Base-by-base conservation (phyloP, 1,140 invertebrate genomes). In the Drosophila tropicalis region DNA sequence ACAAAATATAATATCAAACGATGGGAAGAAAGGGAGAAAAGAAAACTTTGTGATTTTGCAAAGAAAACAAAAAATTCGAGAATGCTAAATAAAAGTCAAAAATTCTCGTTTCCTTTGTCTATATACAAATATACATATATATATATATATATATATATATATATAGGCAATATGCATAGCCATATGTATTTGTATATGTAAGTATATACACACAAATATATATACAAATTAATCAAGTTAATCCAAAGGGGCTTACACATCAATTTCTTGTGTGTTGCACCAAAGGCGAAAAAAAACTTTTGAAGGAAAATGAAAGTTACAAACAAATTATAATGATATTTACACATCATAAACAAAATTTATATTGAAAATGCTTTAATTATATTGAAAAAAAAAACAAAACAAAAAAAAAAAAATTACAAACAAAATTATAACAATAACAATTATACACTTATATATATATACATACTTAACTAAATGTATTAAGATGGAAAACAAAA, bases 271-370 rank as follows among this genome's bases (percentile, higher is more conserved):
- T 77, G 73, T 77, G 84, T 29, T 6, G 79, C 83, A 87, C 83
- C 69, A 70, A 69, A 72, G 64, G 57, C 60, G 62, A 74, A 72
- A 67, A 54, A 62, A 72, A 65, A 58, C 44, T 76, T 36, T 72
- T 58, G 70, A 68, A 56, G 65, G 74, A 85, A 77, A 77, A 70
- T 83, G 79, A 87, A 81, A 89, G 84, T 87, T 83, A 77, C 82
- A 83, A 87, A 79, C 67, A 72, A 75, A 83, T 75, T 76, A 75
- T 79, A 87, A 79, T 79, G 79, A 87, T 89, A 87, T 87, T 87
- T 87, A 87, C 83, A 87, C 72, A 67, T 86, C 72, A 80, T 80
- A 41, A 70, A 77, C 58, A 64, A 73, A 77, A 68, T 41, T 29
- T 3, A 70, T 39, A 36, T 39, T 60, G 57, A 77, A 76, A 78